These are phyloP conservation scores for Coenonympha glycerion DNA, from an alignment of 2,888 invertebrate species.

Conservation along the genomic window DNA sequence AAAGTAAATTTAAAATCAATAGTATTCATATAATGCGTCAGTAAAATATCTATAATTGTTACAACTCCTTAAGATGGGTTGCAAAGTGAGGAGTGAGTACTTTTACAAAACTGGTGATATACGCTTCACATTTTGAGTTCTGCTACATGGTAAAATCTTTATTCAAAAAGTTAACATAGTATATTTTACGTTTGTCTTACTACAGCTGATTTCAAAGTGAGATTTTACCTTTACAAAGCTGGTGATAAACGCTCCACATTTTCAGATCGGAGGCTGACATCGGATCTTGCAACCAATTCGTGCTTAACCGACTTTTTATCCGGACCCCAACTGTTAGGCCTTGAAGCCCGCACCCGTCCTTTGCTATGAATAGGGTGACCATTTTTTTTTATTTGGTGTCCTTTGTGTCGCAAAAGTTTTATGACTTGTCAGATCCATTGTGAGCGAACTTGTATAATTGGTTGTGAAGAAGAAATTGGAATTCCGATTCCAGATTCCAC, in stretches of 20 bases:
- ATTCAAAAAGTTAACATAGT: too few species aligned
- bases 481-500: constrained; percentile 20
- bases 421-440: constrained; percentile 26
- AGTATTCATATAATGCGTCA: too few species aligned
- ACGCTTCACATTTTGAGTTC: too few species aligned
- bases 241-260: background rate
- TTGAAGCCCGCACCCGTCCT: constrained; percentile 47
- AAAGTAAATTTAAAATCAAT: too few species aligned
- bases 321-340: constrained; percentile 57
- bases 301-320: constrained; percentile 40
- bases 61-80: too few species aligned
- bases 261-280: background rate
- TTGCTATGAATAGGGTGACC: constrained; percentile 45
- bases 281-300: constrained; percentile 14
- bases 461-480: constrained; percentile 16
- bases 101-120: too few species aligned
- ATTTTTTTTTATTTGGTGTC: constrained; percentile 26
- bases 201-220: too few species aligned
- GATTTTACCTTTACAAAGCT: too few species aligned
- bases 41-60: too few species aligned
- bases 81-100: too few species aligned
- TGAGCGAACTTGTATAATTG: constrained; percentile 20
- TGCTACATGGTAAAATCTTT: too few species aligned
- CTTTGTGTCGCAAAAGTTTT: constrained; percentile 27
- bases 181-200: too few species aligned